Evolutionary conservation across 2,113 vertebrate species (phyloP), one percentile per base, ranked within the genome.

Genomic region (Monopterus albus): DNA sequence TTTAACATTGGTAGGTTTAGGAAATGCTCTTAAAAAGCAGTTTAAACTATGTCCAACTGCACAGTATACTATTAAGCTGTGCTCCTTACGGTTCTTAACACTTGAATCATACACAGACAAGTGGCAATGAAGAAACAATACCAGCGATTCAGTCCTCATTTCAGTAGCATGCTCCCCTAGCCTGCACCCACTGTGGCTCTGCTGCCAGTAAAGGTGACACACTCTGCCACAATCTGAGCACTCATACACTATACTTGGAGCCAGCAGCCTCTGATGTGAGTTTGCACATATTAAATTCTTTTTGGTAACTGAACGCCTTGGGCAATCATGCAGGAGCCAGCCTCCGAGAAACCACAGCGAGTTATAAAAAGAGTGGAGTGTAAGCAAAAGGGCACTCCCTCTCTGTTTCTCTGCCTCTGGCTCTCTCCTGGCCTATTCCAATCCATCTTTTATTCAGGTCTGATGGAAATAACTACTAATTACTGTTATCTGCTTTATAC

Each of bases 331-430:
- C 63, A 68, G 78, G 71, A 88, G 81, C 43, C 74, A 42, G 78
- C 58, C 66, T 78, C 55, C 13, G 18, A 71, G 70, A 82, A 79
- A 63, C 74, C 50, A 0, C 31, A 1, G 18, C 31, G 52, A 71
- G 82, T 79, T 89, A 81, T 84, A 80, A 84, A 87, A 84, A 87
- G 80, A 87, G 69, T 4, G 6, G 53, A 63, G 70, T 17, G 67
- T 70, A 58, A 66, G 68, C 59, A 35, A 78, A 81, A 81, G 80
- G 72, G 65, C 79, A 61, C 57, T 40, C 56, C 75, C 68, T 26
- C 72, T 60, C 28, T 50, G 28, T 29, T 25, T 45, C n/a, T n/a
- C n/a, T n/a, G n/a, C n/a, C n/a, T n/a, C n/a, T n/a, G n/a, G n/a
- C 17, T 49, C 42, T 59, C 8, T 50, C 58, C 35, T 51, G 55